phyloP scores from a whole-genome alignment of 1,140 invertebrate species.

The Campodea augens region DNA sequence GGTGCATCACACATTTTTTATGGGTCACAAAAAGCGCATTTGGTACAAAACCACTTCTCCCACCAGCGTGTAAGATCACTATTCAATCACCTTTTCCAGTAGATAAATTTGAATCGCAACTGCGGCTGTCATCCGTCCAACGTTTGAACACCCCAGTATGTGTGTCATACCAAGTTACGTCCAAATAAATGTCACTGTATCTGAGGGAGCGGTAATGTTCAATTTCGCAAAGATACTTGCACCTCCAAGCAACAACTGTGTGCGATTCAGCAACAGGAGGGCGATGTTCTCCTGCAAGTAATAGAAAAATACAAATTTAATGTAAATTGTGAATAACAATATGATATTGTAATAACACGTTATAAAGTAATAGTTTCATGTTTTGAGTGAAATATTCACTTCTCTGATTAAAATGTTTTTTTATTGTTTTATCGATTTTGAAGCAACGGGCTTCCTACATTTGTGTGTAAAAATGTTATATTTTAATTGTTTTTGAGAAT shows the following conservation, averaged over 20 bases:
- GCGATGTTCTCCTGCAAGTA: no score
- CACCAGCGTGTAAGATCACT: neutral
- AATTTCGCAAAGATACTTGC: neutral
- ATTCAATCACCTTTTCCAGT: neutral
- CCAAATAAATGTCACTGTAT: neutral
- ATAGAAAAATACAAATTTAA: no score
- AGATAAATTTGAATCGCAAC: neutral
- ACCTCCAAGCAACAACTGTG: neutral
- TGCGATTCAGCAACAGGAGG: no score
- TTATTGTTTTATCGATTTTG: no score
- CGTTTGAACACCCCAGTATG: neutral
- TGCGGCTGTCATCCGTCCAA: neutral
- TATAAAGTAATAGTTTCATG: no score
- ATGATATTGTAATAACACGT: neutral
- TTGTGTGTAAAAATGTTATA: no score
- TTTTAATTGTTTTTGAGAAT: no score
- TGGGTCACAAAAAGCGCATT: neutral
- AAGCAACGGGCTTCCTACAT: no score
- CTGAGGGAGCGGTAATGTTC: neutral
- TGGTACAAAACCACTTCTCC: neutral
- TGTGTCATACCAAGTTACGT: neutral
- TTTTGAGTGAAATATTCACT: no score
- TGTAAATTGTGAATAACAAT: neutral
- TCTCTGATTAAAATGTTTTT: no score
- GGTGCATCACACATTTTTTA: neutral